Evolutionary conservation across 1,140 invertebrate species (phyloP), one percentile per base, ranked within the genome.

Genomic region (Forficula auricularia): DNA sequence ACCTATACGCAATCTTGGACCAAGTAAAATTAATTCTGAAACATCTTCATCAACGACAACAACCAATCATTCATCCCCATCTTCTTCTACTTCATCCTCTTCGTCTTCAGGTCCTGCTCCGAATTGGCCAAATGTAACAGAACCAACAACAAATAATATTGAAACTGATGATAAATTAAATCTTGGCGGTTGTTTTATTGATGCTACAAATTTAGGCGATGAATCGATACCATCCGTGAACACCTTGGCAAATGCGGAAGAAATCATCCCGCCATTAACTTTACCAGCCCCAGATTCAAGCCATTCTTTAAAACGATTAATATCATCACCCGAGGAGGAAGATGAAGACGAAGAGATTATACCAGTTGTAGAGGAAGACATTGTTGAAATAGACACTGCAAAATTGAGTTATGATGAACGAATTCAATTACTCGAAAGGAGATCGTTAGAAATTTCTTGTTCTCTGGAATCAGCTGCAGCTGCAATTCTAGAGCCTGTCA

Each of bases 131-230:
- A 39, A 42, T 63, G 34, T 49, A 55, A 41, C 48, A 57, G 37
- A 54, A 55, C 32, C 51, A 59, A 19, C 49, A 38, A 3, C 48
- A 48, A 32, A 47, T 45, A 18, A 34, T 52, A 16, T 35, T 57
- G 50, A 43, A 53, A 18, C 44, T 41, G 19, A 49, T 50, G 0
- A 64, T 57, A 9, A 65, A 58, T 48, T 66, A 62, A 46, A 4
- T 27, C 4, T 4, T 10, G 22, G 4, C 22, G 22, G 22, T 6
- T 80, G 73, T 56, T 82, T 82, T 51, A 81, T 82, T 43, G 79
- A 82, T 57, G 79, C 79, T 18, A 74, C 78, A 1, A 75, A 68
- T 50, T 58, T 82, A 19, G 69, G 68, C 8, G 78, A 82, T 52
- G 78, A 82, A 54, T 6, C 22, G 38, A 51, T 61, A 19, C 35